Percentiles rank a stretch among this genome's conserved stretches.
phyloP scores from a whole-genome alignment of 2,113 vertebrate species.

The Hemicordylus capensis region DNA sequence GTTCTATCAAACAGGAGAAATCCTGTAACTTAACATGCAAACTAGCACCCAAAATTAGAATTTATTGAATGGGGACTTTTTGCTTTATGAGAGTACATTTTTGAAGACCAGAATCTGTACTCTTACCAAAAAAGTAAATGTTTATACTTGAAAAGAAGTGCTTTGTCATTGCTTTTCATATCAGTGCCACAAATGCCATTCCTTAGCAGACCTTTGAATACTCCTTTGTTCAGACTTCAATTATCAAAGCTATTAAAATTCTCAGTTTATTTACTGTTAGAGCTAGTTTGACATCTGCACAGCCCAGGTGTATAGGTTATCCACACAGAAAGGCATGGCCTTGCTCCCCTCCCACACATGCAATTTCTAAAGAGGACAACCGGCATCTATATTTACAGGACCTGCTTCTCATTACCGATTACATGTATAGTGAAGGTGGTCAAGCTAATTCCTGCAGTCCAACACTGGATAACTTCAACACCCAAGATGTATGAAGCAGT shows the following conservation, averaged over 20 bases:
- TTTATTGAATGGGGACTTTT: not conserved
- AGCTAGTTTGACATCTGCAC: not conserved
- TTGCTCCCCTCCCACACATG: no score
- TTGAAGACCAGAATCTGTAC: not conserved
- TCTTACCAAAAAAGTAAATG: not conserved
- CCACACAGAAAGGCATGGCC: no score
- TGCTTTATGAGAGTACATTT: not conserved
- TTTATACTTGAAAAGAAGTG: not conserved
- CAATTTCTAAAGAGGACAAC: not conserved
- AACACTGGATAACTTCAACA: not conserved
- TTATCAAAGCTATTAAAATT: not conserved
- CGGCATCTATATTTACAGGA: not conserved
- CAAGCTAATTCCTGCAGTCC: no score
- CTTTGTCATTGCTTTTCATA: not conserved
- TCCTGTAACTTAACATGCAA: not conserved
- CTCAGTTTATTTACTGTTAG: not conserved
- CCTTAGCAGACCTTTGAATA: not conserved
- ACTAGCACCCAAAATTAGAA: not conserved
- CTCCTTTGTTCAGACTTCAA: not conserved
- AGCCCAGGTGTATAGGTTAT: not conserved
- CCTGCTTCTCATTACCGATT: no score
- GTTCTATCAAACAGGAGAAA: not conserved
- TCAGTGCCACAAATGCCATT: not conserved
- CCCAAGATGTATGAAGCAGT: no score
- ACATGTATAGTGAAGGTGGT: not conserved